phyloP scores from a whole-genome alignment of 2,113 vertebrate genomes.

The Erinaceus europaeus region DNA sequence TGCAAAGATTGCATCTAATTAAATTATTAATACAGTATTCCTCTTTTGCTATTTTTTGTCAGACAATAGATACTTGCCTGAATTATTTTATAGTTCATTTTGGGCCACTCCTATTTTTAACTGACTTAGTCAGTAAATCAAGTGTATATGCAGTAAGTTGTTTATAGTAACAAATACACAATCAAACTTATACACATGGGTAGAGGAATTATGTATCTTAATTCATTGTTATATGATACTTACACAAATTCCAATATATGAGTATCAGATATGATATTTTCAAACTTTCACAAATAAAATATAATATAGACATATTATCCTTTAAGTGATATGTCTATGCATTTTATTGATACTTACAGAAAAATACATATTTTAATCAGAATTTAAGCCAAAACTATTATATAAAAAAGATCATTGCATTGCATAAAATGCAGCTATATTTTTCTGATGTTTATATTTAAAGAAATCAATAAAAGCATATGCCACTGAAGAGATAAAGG shows the following conservation, averaged over 20 bases:
- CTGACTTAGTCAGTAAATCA: background rate
- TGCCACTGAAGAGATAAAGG: background rate
- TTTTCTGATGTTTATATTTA: constrained; percentile 1
- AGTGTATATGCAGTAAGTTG: fast-evolving
- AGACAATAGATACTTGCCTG: background rate
- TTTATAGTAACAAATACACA: background rate
- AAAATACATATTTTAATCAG: background rate
- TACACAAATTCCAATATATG: background rate
- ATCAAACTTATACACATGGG: background rate
- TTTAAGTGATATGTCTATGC: background rate
- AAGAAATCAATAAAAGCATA: background rate
- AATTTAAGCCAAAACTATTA: background rate
- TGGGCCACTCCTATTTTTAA: background rate
- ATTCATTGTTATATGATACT: background rate
- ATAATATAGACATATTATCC: too few relatives aligned
- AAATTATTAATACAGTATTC: background rate
- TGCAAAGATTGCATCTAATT: background rate
- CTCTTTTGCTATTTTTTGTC: background rate
- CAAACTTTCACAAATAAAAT: background rate
- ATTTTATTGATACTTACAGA: background rate
- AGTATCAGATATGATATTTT: background rate
- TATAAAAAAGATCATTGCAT: background rate
- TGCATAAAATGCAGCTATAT: background rate
- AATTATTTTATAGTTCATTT: background rate
- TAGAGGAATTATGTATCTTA: background rate